Evolutionary conservation across 2,888 invertebrate genomes (phyloP).

Genomic region (Leptura quadrifasciata): DNA sequence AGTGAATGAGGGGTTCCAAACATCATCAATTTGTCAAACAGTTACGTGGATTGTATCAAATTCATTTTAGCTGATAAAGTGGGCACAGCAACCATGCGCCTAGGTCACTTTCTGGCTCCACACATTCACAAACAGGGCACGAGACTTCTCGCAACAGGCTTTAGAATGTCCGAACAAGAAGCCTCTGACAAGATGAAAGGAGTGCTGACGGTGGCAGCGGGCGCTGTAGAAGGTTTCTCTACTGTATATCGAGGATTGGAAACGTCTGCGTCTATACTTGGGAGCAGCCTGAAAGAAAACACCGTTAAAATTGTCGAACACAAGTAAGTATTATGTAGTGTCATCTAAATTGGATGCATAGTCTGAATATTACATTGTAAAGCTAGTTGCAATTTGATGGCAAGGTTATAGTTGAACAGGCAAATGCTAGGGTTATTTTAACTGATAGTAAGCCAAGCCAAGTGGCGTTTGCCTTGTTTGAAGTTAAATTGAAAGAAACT

Average conservation of each 20-base stretch:
- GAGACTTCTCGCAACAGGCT: slow-evolving; percentile 76
- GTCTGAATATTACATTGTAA: not conserved
- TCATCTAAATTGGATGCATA: not conserved
- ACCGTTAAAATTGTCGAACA: slow-evolving; percentile 85
- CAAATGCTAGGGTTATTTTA: no score
- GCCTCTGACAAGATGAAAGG: slow-evolving; percentile 77
- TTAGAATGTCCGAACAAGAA: slow-evolving; percentile 75
- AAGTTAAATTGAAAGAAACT: no score
- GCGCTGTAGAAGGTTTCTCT: slow-evolving; percentile 83
- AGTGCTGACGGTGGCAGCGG: slow-evolving; percentile 81
- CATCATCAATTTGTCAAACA: no score
- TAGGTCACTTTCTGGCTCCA: slow-evolving; percentile 82
- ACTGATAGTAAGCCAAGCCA: no score
- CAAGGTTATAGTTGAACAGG: no score
- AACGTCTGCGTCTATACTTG: slow-evolving; percentile 81
- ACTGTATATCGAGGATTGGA: slow-evolving; percentile 84
- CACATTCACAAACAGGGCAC: slow-evolving; percentile 81
- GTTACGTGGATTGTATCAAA: not conserved
- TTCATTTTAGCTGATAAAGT: slow-evolving; percentile 75
- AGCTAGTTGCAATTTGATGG: no score
- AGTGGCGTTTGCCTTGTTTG: no score
- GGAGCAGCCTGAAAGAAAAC: slow-evolving; percentile 80
- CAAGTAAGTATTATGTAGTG: slow-evolving; percentile 75
- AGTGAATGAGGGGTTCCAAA: no score
- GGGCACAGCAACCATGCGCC: slow-evolving; percentile 80